These are phyloP conservation scores for Aleiodes sp. DNA, from an alignment of 1,140 invertebrate genomes.

Conservation along the genomic window DNA sequence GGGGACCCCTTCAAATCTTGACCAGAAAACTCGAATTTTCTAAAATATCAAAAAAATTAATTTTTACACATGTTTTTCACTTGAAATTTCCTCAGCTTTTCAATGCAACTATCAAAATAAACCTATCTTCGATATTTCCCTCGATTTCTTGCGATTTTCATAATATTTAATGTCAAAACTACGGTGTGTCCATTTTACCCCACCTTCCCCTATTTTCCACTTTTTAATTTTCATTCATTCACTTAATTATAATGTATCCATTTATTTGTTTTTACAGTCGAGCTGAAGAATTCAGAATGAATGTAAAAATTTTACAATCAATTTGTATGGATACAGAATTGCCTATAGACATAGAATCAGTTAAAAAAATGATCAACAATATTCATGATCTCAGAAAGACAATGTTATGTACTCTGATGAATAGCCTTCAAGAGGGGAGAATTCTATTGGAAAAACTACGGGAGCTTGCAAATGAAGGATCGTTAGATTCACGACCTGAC, in stretches of 20 bases:
- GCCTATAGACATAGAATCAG: slow-evolving; percentile 75
- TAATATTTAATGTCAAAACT: too few relatives aligned
- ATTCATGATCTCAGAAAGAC: slow-evolving; percentile 74
- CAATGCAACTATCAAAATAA: too few relatives aligned
- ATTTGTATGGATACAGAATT: slow-evolving; percentile 72
- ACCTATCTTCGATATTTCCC: too few relatives aligned
- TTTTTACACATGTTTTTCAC: too few relatives aligned
- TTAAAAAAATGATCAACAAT: slow-evolving; percentile 72
- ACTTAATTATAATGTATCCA: slow-evolving; percentile 20
- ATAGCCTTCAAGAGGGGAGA: slow-evolving; percentile 82
- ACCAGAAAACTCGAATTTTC: too few relatives aligned
- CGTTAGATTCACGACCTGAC: slow-evolving; percentile 79
- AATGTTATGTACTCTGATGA: slow-evolving; percentile 81
- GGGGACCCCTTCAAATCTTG: too few relatives aligned
- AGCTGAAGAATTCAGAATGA: slow-evolving; percentile 75
- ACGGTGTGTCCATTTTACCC: too few relatives aligned
- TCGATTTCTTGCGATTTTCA: too few relatives aligned
- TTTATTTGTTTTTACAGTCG: slow-evolving; percentile 62
- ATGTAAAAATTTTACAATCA: slow-evolving; percentile 75
- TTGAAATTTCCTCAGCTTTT: too few relatives aligned
- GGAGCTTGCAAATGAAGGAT: slow-evolving; percentile 73
- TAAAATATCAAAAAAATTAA: too few relatives aligned
- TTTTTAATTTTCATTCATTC: neutral
- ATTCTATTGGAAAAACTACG: slow-evolving; percentile 75
- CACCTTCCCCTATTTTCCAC: neutral